Base-by-base conservation (phyloP, 2,888 invertebrate species). In the Coelinius sp. region DNA sequence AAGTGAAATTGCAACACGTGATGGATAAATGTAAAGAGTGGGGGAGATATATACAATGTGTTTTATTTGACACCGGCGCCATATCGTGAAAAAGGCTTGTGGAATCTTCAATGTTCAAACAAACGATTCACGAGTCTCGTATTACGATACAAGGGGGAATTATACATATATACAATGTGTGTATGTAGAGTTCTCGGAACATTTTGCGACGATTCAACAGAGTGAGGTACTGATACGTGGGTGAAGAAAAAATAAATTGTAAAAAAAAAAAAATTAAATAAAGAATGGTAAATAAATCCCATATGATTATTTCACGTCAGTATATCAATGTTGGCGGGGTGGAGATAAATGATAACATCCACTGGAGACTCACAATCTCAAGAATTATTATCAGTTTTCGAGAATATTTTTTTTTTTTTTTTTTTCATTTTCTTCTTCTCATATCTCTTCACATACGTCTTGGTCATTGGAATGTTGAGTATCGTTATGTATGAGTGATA, bases 11-110 rank as follows among this genome's bases (percentile, higher is more conserved):
- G 46, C 46, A 49, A 20, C 46, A 49, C 46, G 44, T 44, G 44
- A 56, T 68, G 68, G 41, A 67, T 53, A 53, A 20, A 44, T 56
- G 56, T 22, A 20, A 49, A 22, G 46, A 8, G 31, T 17, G 38
- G 22, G 49, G 49, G 49, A 25, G 35, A 52, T 49, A 14, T 24
- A 52, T 52, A 67, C 49, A 66, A 31, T 49, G 31, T 67, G 31
- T 67, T 67, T 67, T 67, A 53, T 67, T 53, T 67, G 67, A 67
- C 67, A 52, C 53, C 20, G 27, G 46, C 49, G 65, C 20, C 65
- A 27, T 46, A 49, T 49, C 46, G 25, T 53, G 10, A 20, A 56
- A 31, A 31, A 31, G 3, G 10, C 56, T 27, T 27, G 31, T 68
- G 68, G 53, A 68, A 52, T 38, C 24, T 24, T 53, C 38, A 52